Evolutionary conservation across 2,113 vertebrate genomes (phyloP).

Genomic region (Epinephelus fuscoguttatus): DNA sequence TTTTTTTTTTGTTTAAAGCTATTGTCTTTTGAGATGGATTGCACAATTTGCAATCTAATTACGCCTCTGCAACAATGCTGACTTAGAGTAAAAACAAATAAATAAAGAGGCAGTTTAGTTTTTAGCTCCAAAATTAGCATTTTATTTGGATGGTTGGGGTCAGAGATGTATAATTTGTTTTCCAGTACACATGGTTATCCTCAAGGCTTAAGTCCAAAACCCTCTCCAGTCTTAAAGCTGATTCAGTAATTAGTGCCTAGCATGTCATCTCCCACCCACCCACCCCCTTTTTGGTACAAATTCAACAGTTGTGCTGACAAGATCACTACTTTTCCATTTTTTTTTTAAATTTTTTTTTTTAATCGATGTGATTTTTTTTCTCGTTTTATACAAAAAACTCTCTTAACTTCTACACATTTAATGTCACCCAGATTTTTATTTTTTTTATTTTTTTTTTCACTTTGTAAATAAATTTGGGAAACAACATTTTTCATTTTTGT

Average conservation of each 20-base stretch:
- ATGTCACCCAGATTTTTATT: constrained; percentile 92
- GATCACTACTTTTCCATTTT: constrained; percentile 77
- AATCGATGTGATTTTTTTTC: constrained; percentile 42
- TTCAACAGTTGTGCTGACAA: constrained; percentile 98
- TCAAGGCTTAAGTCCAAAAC: constrained; percentile 93
- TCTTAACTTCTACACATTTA: constrained; percentile 90
- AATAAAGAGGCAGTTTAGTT: constrained; percentile 79
- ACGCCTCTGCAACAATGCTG: constrained; percentile 60
- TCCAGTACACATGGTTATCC: constrained; percentile 96
- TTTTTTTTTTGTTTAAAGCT: constrained; percentile 25
- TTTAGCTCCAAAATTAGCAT: constrained; percentile 99
- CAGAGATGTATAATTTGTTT: constrained; percentile 95
- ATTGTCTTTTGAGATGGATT: constrained; percentile 56
- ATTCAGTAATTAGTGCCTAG: constrained; percentile 87
- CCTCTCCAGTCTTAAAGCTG: constrained; percentile 93
- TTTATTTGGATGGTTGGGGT: constrained; percentile 99
- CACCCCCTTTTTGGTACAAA: constrained; percentile 96
- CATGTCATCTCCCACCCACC: constrained; percentile 79
- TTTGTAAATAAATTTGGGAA: constrained; percentile 95
- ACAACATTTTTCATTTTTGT: constrained; percentile 90
- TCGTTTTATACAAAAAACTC: constrained; percentile 81
- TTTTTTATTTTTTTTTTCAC: constrained; percentile 84
- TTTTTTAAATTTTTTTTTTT: constrained; percentile 9
- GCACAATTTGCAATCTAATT: constrained; percentile 51
- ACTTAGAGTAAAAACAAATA: constrained; percentile 48